Percentiles rank a stretch among this genome's conserved stretches.
These are phyloP conservation scores for Drosophila kohkoa DNA, from an alignment of 1,140 invertebrate species.

Conservation along the genomic window DNA sequence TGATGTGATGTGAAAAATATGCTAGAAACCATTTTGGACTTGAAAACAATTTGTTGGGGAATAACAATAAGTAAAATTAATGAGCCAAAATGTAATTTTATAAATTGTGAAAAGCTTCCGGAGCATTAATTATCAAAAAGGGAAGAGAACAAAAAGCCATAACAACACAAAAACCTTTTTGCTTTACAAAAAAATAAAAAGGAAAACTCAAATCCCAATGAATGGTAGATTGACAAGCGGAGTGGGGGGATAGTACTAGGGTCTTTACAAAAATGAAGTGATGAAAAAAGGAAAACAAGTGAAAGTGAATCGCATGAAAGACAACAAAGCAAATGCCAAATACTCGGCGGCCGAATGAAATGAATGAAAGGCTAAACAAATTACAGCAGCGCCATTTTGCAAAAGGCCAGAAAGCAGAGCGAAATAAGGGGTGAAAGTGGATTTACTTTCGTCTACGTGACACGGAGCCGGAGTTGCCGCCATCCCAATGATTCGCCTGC, in stretches of 20 bases:
- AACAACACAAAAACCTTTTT: conserved; percentile 30
- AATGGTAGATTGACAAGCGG: conserved; percentile 3
- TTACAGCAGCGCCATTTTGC: conserved; percentile 80
- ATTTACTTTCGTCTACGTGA: conserved; percentile 81
- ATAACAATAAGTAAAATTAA: conserved; percentile 80
- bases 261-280: conserved; percentile 11
- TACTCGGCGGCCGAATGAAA: conserved; percentile 39
- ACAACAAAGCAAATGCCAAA: conserved; percentile 43
- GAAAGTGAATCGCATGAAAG: conserved; percentile 66
- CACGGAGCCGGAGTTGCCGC: conserved; percentile 38
- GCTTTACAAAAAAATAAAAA: conserved; percentile 38
- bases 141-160: conserved; percentile 24
- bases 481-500: conserved; percentile 19
- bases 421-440: conserved; percentile 78
- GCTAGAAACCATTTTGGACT: conserved; percentile 64
- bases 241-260: conserved; percentile 2
- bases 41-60: conserved; percentile 72
- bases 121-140: conserved; percentile 65
- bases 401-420: conserved; percentile 34
- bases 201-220: conserved; percentile 41
- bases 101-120: conserved; percentile 81
- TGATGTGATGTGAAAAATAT: conserved; percentile 54
- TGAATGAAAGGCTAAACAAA: conserved; percentile 70
- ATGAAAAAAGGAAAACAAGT: conserved; percentile 35
- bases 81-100: conserved; percentile 80